phyloP scores from a whole-genome alignment of 1,140 invertebrate species.

The Trissolcus basalis region DNA sequence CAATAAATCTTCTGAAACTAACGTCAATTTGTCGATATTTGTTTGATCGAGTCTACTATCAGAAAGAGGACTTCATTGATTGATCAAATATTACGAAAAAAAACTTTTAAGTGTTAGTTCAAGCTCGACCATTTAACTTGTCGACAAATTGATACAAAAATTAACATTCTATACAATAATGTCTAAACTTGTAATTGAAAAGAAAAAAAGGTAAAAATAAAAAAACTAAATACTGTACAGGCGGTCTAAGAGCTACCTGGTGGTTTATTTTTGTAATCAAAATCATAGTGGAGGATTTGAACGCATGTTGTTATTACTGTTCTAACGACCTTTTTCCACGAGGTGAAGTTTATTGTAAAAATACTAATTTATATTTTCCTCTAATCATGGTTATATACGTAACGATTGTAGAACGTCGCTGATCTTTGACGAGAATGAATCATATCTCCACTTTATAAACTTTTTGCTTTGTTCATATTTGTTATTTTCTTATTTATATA shows the following conservation, averaged over 20 bases:
- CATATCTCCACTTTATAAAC: slow-evolving; percentile 44
- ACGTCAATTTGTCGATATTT: slow-evolving; percentile 20
- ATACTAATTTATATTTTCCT: slow-evolving; percentile 8
- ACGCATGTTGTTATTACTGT: no score
- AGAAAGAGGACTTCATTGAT: no score
- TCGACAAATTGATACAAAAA: slow-evolving; percentile 39
- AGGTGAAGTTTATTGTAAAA: not conserved
- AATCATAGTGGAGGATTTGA: no score
- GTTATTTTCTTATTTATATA: slow-evolving; percentile 6
- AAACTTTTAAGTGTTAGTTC: not conserved
- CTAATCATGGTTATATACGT: slow-evolving; percentile 32
- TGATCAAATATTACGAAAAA: not conserved
- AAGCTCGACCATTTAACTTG: slow-evolving; percentile 11
- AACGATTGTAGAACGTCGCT: slow-evolving; percentile 28
- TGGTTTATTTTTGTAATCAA: no score
- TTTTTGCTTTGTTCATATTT: not conserved
- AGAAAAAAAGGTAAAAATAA: slow-evolving; percentile 15
- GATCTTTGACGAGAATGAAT: slow-evolving; percentile 34
- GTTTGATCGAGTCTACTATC: slow-evolving; percentile 4
- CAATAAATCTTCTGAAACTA: slow-evolving; percentile 1
- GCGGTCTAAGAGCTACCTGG: slow-evolving; percentile 16
- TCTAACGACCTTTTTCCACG: no score
- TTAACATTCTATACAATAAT: slow-evolving; percentile 18
- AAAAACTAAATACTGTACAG: slow-evolving; percentile 31
- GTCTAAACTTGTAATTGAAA: not conserved